Conservation (phyloP, 2,113 vertebrate species). For the Litocranius walleri region DNA sequence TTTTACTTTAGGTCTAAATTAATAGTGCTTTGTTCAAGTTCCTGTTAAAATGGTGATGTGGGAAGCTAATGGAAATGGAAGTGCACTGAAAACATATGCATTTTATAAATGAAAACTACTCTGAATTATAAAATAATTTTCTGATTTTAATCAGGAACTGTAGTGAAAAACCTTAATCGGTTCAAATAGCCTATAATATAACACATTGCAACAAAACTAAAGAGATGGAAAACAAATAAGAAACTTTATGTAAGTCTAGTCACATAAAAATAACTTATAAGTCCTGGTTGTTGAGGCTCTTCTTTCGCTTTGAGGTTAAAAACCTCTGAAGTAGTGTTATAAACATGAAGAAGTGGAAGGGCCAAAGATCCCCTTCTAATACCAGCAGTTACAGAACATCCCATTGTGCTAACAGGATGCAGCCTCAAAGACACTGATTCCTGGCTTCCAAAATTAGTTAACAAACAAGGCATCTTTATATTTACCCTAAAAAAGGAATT, state of each 20-base stretch:
- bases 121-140: conserved; percentile 56
- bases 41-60: conserved; percentile 60
- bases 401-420: conserved; percentile 68
- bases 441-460: conserved; percentile 68
- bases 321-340: conserved; percentile 84
- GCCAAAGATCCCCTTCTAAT: conserved; percentile 68
- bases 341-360: conserved; percentile 77
- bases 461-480: conserved; percentile 79
- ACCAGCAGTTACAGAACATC: conserved; percentile 56
- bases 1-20: conserved; percentile 57
- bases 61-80: conserved; percentile 63
- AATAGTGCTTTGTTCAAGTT: conserved; percentile 75
- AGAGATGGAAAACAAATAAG: conserved; percentile 73
- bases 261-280: conserved; percentile 82
- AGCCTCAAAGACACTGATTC: conserved; percentile 68
- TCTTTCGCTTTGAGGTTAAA: conserved; percentile 73
- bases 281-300: conserved; percentile 74
- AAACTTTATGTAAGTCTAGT: conserved; percentile 67
- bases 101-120: conserved; percentile 67
- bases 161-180: conserved; percentile 85
- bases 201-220: conserved; percentile 71
- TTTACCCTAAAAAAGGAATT: conserved; percentile 62
- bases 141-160: conserved; percentile 73
- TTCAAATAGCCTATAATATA: conserved; percentile 66
- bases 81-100: conserved; percentile 61